phyloP scores from a whole-genome alignment of 2,113 vertebrate genomes.

The Crocuta crocuta region DNA sequence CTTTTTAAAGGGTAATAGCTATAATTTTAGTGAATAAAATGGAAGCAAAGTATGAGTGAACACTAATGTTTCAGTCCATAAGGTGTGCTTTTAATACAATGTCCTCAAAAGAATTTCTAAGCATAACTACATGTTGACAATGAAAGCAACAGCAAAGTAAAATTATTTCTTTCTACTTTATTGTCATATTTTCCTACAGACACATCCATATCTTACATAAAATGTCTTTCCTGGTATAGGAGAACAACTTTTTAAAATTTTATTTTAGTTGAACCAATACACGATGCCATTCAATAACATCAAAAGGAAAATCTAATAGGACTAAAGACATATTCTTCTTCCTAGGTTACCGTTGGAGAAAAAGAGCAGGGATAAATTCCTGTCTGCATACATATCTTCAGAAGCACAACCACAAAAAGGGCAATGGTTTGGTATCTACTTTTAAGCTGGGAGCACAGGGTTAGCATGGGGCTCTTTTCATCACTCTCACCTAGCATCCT shows the following conservation, averaged over 20 bases:
- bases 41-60: background rate
- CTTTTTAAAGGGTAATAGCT: background rate
- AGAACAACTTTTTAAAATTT: background rate
- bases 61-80: background rate
- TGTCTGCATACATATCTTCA: background rate
- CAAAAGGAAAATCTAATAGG: slow-evolving; percentile 11
- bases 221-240: background rate
- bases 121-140: background rate
- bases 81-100: background rate
- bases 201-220: background rate
- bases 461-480: background rate
- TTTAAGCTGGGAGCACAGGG: background rate
- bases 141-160: background rate
- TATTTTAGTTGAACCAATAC: slow-evolving; percentile 24
- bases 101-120: background rate
- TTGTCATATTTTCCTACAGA: background rate
- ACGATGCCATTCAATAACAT: slow-evolving; percentile 18
- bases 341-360: background rate
- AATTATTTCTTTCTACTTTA: background rate
- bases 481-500: background rate
- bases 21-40: background rate
- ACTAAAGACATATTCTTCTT: slow-evolving; percentile 14
- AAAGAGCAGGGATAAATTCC: slow-evolving; percentile 1
- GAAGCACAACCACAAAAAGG: background rate
- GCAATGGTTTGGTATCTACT: background rate